A percentile compares a stretch with the other conserved stretches of the same genome.
Conservation (phyloP, 2,113 vertebrate genomes). For the Limanda limanda region DNA sequence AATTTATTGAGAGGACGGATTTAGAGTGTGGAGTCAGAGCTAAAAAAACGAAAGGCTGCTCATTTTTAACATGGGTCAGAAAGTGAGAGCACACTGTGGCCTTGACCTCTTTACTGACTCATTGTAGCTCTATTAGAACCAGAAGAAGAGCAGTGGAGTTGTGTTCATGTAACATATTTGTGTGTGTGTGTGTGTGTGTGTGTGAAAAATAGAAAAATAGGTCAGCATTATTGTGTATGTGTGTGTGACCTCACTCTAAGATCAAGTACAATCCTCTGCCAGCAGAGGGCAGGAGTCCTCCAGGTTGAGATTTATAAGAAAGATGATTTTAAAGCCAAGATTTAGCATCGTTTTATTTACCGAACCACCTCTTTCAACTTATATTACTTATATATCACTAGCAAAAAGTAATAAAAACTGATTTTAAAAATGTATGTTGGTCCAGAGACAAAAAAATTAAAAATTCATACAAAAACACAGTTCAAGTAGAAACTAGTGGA, state of each 20-base stretch:
- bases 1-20: neutral
- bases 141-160: neutral
- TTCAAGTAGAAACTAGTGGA: slow-evolving; percentile 17
- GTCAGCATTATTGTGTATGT: neutral
- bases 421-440: neutral
- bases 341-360: neutral
- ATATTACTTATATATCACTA: too few species aligned
- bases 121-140: slow-evolving; percentile 7
- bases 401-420: neutral
- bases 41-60: neutral
- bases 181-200: neutral
- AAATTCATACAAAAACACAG: neutral
- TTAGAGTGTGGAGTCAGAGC: neutral
- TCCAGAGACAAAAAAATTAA: too few species aligned
- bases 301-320: slow-evolving; percentile 5
- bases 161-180: neutral
- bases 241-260: neutral
- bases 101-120: slow-evolving; percentile 24
- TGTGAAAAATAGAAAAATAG: slow-evolving; percentile 35
- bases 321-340: too few species aligned
- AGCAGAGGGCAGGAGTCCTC: slow-evolving; percentile 70
- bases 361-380: too few species aligned
- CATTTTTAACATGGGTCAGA: neutral
- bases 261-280: slow-evolving; percentile 23
- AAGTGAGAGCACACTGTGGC: neutral